A percentile compares a stretch with the other conserved stretches of the same genome.
These are phyloP conservation scores for Epinephelus moara DNA, from an alignment of 2,113 vertebrate species.

Conservation along the genomic window DNA sequence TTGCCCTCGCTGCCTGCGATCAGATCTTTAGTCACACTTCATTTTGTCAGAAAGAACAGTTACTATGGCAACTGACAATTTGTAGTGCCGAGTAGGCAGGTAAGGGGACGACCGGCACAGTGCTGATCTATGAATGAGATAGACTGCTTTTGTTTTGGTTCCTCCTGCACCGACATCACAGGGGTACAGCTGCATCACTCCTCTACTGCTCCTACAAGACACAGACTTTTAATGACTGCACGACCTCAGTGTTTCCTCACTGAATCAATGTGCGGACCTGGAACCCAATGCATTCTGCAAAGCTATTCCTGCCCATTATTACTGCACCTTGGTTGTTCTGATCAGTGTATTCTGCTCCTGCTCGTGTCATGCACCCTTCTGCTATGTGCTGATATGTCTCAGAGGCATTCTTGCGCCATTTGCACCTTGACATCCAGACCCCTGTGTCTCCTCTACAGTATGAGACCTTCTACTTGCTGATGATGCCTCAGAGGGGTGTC, in stretches of 20 bases:
- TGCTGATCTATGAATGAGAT: slow-evolving; percentile 5
- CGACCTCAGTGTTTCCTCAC: not conserved
- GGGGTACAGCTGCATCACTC: not conserved
- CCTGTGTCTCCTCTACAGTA: not conserved
- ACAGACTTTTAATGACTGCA: slow-evolving; percentile 2
- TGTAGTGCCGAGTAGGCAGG: slow-evolving; percentile 7
- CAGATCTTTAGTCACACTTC: slow-evolving; percentile 45
- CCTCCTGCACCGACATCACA: not conserved
- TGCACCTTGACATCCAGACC: not conserved
- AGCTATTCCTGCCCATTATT: not conserved
- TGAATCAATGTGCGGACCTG: not conserved
- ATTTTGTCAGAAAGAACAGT: slow-evolving; percentile 45
- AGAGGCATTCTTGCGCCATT: not conserved
- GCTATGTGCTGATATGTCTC: not conserved
- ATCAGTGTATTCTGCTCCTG: not conserved
- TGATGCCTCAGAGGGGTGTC: not conserved
- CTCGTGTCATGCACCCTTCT: not conserved
- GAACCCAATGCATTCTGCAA: not conserved
- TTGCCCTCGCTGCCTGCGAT: not conserved
- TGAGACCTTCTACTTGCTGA: not conserved
- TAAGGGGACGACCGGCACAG: not conserved
- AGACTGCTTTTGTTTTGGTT: not conserved
- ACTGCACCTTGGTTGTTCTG: not conserved
- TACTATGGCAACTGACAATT: slow-evolving; percentile 63
- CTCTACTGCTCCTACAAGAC: not conserved